Base-by-base conservation (phyloP, 2,113 vertebrate genomes). In the Oostethus manadensis region DNA sequence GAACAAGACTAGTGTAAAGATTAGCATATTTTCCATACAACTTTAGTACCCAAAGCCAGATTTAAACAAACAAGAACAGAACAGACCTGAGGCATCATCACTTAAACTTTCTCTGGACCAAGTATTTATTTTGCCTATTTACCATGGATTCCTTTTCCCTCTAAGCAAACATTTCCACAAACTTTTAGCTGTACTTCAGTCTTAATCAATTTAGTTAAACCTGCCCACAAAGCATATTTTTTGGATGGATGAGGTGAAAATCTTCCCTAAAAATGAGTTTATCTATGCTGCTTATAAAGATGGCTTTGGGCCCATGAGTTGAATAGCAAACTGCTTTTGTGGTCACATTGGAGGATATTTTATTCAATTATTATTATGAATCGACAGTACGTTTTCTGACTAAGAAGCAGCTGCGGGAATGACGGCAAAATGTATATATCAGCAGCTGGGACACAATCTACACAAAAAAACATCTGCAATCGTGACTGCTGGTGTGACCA, bases 121-220 rank as follows among this genome's bases (percentile, higher is more conserved):
- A 79, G n/a, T 70, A 46, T 35, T 64, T 38, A 33, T 58, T 60
- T 62, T 17, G 35, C 59, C 62, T 56, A 22, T 64, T 66, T 62
- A 49, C 51, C 42, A 44, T 10, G 29, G 10, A 63, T 62, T 43
- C 73, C 70, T 58, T 42, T 13, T n/a, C n/a, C 51, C 29, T 58
- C 60, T 46, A 3, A 47, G 48, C 58, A 79, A 81, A 76, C 66
- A 75, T 71, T 78, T 63, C 62, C 61, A 53, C 61, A 13, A 56
- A 66, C 54, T 66, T 77, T 61, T 42, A 60, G 64, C 56, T 57
- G 44, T 35, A 64, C 64, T 68, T 81, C 56, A 70, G 49, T 68
- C 54, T 60, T 83, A 87, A 86, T 83, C 80, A 79, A 66, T 54
- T 82, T 78, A 70, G 62, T 70, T 82, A 78, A 86, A 44, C 71